Evolutionary conservation across 2,113 vertebrate genomes (phyloP), one percentile per base, ranked within the genome.

Genomic region (Labeo rohita): DNA sequence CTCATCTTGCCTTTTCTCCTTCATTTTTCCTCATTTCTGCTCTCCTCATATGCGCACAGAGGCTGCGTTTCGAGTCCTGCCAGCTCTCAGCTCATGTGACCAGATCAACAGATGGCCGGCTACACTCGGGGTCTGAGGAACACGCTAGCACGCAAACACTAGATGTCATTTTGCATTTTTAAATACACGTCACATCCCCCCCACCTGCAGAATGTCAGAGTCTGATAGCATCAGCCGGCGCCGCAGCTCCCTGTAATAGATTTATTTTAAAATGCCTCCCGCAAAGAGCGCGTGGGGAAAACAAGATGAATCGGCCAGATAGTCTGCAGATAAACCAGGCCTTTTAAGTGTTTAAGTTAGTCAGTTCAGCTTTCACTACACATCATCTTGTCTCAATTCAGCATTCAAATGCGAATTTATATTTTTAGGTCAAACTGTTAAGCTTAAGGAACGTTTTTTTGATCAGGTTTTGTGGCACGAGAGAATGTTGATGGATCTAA

Each of bases 21-120:
- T n/a, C 45, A 43, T 34, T 63, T 75, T 6, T 15, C 45, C 52
- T 34, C 2, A 16, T 79, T 84, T 83, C 85, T 82, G 7, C 82
- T 87, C 87, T 82, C 65, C 86, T 84, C 88, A 92, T 90, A 89
- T 88, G 78, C 91, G 94, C 94, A 95, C n/a, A 23, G 78, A 94
- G 93, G 94, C 95, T 95, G 74, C 68, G 43, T 94, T 92, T 59
- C 18, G 92, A 96, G 94, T 93, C 87, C 95, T 97, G 96, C 95
- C 96, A 97, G 95, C 91, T 66, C 87, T 93, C 91, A 59, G 95
- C 94, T 92, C 93, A 95, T 94, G 90, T 93, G 94, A 95, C 91
- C 91, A 89, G 91, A 90, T 91, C 91, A 95, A 93, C 95, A 96
- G 94, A 95, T 96, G 95, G 95, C 92, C 91, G 85, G 92, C 91